A percentile compares a stretch with the other conserved stretches of the same genome.
Evolutionary conservation across 2,113 vertebrate species (phyloP).

Genomic region (Pagrus major): DNA sequence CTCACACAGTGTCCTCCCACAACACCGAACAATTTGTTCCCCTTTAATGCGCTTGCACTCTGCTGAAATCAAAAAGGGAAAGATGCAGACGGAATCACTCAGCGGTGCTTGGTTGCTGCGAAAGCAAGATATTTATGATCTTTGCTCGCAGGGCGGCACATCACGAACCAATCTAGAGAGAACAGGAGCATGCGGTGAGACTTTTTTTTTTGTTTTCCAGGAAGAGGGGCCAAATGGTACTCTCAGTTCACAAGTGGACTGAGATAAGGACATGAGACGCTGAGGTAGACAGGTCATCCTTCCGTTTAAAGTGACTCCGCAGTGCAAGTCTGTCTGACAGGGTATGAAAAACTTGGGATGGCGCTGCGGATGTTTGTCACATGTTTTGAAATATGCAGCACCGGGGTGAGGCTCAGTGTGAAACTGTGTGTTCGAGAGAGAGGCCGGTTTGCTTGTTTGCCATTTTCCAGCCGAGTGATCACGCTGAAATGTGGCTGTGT

Average conservation of each 20-base stretch:
- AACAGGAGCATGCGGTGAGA: constrained; percentile 18
- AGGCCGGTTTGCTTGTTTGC: constrained; percentile 31
- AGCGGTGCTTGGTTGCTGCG: constrained; percentile 55
- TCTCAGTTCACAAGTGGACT: constrained; percentile 22
- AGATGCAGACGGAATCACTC: constrained; percentile 36
- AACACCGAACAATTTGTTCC: constrained; percentile 49
- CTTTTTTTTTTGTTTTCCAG: constrained; percentile 37
- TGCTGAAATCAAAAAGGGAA: constrained; percentile 31
- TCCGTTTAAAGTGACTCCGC: constrained; percentile 18
- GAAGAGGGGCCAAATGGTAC: constrained; percentile 21
- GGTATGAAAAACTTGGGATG: not conserved
- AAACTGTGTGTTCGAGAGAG: not conserved
- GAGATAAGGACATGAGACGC: constrained; percentile 34
- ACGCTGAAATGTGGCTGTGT: constrained; percentile 16
- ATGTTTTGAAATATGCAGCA: constrained; percentile 36
- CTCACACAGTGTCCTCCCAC: not conserved
- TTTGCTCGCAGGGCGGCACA: constrained; percentile 35
- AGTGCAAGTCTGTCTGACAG: not conserved
- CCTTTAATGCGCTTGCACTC: constrained; percentile 10
- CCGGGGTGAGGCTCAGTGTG: not conserved
- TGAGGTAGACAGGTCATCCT: constrained; percentile 12
- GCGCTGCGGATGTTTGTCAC: constrained; percentile 16
- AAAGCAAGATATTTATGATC: constrained; percentile 73
- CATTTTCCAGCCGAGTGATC: constrained; percentile 42
- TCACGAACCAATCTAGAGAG: constrained; percentile 39